Evolutionary conservation across 2,888 invertebrate species (phyloP).

Genomic region (Melanophora roralis): DNA sequence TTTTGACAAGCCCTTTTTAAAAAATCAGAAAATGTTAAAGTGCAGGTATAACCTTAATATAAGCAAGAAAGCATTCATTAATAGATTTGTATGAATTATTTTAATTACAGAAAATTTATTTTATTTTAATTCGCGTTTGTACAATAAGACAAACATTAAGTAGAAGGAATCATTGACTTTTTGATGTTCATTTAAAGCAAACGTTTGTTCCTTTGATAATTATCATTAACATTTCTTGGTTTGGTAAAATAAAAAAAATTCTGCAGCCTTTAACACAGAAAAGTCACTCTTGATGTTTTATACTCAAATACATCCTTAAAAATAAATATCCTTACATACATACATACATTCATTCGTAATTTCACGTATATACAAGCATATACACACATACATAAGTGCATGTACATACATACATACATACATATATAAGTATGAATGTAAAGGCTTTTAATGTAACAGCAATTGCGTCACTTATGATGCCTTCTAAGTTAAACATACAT

Average conservation of each 20-base stretch:
- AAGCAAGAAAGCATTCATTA: no score
- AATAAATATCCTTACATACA: no score
- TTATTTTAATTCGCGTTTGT: background rate
- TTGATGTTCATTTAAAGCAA: conserved; percentile 33
- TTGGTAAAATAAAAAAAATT: background rate
- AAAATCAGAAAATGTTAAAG: no score
- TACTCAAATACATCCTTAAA: no score
- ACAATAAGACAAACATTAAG: background rate
- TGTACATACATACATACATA: background rate
- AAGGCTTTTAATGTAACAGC: conserved; percentile 27
- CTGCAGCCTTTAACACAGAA: no score
- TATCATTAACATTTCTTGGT: conserved; percentile 13
- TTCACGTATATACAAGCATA: no score
- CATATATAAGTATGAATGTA: background rate
- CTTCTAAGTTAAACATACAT: no score
- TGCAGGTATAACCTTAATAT: no score
- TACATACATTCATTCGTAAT: no score
- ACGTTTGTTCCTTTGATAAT: conserved; percentile 42
- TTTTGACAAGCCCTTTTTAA: no score
- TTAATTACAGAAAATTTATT: background rate
- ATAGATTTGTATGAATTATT: no score
- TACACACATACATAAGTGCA: background rate
- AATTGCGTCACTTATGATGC: conserved; percentile 44
- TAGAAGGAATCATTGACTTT: conserved; percentile 24
- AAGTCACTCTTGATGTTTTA: no score